phyloP scores from a whole-genome alignment of 2,797 vertebrate species.

The Liasis olivaceus region DNA sequence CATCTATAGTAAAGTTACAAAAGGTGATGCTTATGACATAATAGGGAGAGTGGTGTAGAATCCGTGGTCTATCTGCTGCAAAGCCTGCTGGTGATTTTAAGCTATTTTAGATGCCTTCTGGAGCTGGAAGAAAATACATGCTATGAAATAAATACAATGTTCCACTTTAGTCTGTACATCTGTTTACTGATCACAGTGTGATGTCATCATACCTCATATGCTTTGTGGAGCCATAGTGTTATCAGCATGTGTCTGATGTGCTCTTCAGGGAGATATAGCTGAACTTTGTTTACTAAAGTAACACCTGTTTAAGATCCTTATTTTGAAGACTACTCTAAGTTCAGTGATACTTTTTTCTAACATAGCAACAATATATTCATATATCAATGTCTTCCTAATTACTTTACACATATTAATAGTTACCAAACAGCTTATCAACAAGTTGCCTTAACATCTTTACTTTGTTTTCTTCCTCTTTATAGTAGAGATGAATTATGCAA shows the following conservation, averaged over 20 bases:
- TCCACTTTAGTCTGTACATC: background rate
- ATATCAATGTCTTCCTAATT: background rate
- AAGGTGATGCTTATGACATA: background rate
- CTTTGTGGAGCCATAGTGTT: background rate
- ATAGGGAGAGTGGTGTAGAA: background rate
- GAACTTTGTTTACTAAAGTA: background rate
- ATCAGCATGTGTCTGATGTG: too few species aligned
- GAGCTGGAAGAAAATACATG: background rate
- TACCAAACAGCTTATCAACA: background rate
- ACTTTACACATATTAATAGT: accelerated
- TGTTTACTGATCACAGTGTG: background rate
- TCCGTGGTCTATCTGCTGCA: too few species aligned
- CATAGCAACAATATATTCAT: background rate
- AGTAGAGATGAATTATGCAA: slow-evolving; percentile 1
- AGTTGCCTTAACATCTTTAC: slow-evolving; percentile 2
- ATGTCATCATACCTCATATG: background rate
- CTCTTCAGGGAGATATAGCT: background rate
- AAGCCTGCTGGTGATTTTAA: background rate
- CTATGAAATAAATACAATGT: background rate
- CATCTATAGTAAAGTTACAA: background rate
- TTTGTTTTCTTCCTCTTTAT: background rate
- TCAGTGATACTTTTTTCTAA: background rate
- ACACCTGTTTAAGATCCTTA: background rate
- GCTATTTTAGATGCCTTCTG: background rate
- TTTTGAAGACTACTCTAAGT: background rate